Evolutionary conservation across 2,888 invertebrate species (phyloP).

Genomic region (Biston betularia): DNA sequence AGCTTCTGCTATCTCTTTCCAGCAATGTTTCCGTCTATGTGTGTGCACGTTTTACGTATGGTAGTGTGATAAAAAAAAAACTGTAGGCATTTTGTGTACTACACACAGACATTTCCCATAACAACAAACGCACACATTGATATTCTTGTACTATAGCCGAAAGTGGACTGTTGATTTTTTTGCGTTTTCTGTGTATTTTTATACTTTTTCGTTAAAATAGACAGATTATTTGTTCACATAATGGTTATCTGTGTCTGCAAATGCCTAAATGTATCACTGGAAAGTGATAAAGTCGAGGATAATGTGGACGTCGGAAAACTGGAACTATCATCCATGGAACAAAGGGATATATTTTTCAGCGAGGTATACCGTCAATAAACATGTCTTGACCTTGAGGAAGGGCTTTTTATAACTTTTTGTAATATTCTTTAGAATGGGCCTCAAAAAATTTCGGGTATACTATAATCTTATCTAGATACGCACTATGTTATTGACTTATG

Average conservation of each 20-base stretch:
- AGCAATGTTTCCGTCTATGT: background rate
- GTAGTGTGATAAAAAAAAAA: background rate
- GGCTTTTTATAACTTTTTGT: slow-evolving; percentile 52
- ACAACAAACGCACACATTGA: slow-evolving; percentile 13
- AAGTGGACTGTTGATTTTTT: slow-evolving; percentile 43
- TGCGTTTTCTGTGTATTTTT: slow-evolving; percentile 69
- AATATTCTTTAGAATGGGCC: slow-evolving; percentile 41
- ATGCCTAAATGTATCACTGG: slow-evolving; percentile 91
- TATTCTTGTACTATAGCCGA: slow-evolving; percentile 30
- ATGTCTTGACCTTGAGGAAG: slow-evolving; percentile 79
- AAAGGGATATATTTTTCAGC: slow-evolving; percentile 88
- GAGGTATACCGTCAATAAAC: slow-evolving; percentile 85
- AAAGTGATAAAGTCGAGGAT: slow-evolving; percentile 86
- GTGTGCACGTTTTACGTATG: background rate
- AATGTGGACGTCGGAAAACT: slow-evolving; percentile 85
- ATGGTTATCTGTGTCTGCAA: slow-evolving; percentile 89
- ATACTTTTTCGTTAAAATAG: slow-evolving; percentile 61
- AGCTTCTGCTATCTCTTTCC: background rate
- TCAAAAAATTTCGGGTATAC: slow-evolving; percentile 5
- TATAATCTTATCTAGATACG: slow-evolving; percentile 25
- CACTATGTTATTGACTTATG: slow-evolving; percentile 27
- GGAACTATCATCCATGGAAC: slow-evolving; percentile 86
- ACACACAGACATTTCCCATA: slow-evolving; percentile 2
- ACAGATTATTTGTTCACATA: slow-evolving; percentile 55
- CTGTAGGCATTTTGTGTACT: background rate